Evolutionary conservation across 2,888 invertebrate species (phyloP), one percentile per base, ranked within the genome.

Genomic region (Salpingus planirostris): DNA sequence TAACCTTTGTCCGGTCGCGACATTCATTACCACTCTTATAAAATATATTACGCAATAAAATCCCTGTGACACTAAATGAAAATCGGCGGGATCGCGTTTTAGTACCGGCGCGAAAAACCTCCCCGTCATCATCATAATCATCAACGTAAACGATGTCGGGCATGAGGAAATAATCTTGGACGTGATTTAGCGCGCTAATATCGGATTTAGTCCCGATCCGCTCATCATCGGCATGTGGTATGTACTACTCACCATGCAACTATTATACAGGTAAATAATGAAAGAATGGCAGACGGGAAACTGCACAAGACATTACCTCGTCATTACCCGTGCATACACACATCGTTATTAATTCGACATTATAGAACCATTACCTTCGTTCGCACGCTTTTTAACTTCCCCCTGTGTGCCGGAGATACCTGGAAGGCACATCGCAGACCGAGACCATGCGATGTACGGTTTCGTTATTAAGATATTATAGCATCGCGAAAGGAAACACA

Each of bases 331-430:
- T 11, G 26, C 15, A 29, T 33, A 29, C 21, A 12, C 27, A 37
- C 29, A 29, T 33, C 37, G 33, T 37, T 37, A 37, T 37, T 37
- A 38, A 38, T 38, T 33, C 24, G 30, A 27, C 38, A 38, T 38
- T 38, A 38, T 27, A 33, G 33, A 38, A 33, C 38, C 38, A 38
- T 38, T 31, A 38, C 26, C 25, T 37, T 24, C 15, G 33, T 37
- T 37, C 33, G 37, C 37, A 37, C 33, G 33, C 33, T 38, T 38
- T 36, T 38, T 29, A 33, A 37, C 29, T 23, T 32, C 26, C 13
- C 15, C 22, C 30, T n/a, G n/a, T 21, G 21, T 12, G 27, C 36
- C 37, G 13, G 24, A 23, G 5, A 18, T 18, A 18, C 18, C 5
- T 18, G 8, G 18, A 6, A 18, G 18, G 18, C 8, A 18, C 18